Base-by-base conservation (phyloP, 2,797 vertebrate genomes). In the Pterois miles region DNA sequence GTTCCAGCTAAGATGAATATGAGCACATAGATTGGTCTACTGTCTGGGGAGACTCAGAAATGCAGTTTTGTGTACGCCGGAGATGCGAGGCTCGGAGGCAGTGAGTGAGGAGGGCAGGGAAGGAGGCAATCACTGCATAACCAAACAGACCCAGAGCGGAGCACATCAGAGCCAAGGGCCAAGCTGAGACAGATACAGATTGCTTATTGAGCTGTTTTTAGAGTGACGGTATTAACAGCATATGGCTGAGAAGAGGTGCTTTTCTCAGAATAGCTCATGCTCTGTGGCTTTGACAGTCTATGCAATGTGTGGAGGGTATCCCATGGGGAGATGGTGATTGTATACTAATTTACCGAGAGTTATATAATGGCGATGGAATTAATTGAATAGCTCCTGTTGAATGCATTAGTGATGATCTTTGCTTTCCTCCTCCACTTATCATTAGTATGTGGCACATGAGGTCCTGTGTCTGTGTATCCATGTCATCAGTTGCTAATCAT, bases 1-100 rank as follows among this genome's bases (percentile, higher is more conserved):
- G 91, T 86, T 91, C 89, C 89, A 91, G 89, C 89, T 81, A 86
- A 91, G 89, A 93, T 88, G 93, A 92, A 93, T 92, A 91, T 91
- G 91, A 92, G 91, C 86, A 58, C 91, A 88, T 84, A 90, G 92
- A 94, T 93, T 93, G 91, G 88, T 84, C 88, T 69, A 74, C 76
- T 80, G 85, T 93, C 93, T 90, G 75, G 91, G 92, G 92, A 91
- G 79, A 76, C 40, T 76, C 67, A 78, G 88, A 84, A 86, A 90
- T 86, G 83, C 85, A 86, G 82, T 90, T 88, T 86, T 91, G 89
- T 90, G 83, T 86, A 82, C 25, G 71, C 79, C 13, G 18, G 62
- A 78, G 84, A 71, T 74, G 73, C 38, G 36, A 77, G 53, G 62
- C 78, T 87, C 25, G 12, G 57, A 88, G 78, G 79, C 79, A 85